Evolutionary conservation across 2,113 vertebrate species (phyloP), one percentile per base, ranked within the genome.

Genomic region (Alosa alosa): DNA sequence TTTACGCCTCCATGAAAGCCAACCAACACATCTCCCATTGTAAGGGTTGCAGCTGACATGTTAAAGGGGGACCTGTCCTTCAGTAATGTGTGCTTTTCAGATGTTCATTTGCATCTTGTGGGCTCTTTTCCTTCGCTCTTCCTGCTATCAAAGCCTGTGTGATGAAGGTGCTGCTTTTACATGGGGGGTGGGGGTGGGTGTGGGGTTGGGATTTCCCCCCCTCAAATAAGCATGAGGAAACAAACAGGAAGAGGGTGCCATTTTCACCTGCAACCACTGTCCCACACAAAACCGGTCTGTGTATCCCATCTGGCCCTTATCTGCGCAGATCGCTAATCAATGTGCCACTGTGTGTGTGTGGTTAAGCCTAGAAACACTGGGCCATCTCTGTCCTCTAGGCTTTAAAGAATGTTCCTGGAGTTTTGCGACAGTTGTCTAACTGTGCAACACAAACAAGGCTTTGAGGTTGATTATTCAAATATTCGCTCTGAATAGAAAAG

Each of bases 141-240:
- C n/a, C n/a, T n/a, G n/a, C n/a, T n/a, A n/a, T n/a, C n/a, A n/a
- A n/a, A n/a, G 31, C 31, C 31, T 31, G 31, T 31, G 31, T 36
- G 46, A 83, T 36, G 25, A 22, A 10, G 10, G 57, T 83, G 83
- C 22, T 68, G 88, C 84, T 84, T 25, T 41, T 60, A 55, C 41
- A 55, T 15, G 47, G 68, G 39, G 72, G n/a, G 20, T 45, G 46
- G 85, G 86, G 86, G 41, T 44, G 68, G 41, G 84, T 84, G 85
- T 75, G 15, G 3, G 50, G 81, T 39, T 57, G 85, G 89, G 87
- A 44, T 82, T 81, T 87, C 86, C 90, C 90, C 90, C 83, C 87
- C 89, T 88, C 90, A 82, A 78, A 72, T 72, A 72, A 82, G 84
- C 75, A 90, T 83, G 50, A 82, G 89, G 89, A 86, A 90, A 90